Evolutionary conservation across 2,888 invertebrate genomes (phyloP).

Genomic region (Tillus elongatus): DNA sequence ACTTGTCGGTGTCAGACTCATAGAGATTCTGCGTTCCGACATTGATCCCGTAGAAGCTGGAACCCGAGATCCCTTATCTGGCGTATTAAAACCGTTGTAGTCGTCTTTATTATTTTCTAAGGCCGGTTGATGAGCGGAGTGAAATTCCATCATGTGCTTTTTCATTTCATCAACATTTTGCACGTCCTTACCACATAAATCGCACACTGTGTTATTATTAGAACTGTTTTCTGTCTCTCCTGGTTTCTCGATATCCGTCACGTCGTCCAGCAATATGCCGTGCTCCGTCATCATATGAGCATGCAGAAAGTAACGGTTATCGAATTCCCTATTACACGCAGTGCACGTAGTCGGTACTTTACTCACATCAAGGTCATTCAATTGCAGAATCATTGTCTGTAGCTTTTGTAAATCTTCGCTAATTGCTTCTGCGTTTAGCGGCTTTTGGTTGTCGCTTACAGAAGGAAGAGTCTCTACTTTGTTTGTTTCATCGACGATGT

Average conservation of each 20-base stretch:
- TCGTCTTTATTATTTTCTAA: conserved; percentile 30
- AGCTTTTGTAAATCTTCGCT: conserved; percentile 81
- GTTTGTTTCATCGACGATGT: conserved; percentile 29
- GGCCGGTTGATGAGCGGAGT: conserved; percentile 40
- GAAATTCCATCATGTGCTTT: conserved; percentile 60
- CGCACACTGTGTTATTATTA: conserved; percentile 39
- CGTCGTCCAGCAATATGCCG: conserved; percentile 46
- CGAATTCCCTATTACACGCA: conserved; percentile 62
- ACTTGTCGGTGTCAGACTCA: conserved; percentile 60
- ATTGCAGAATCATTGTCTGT: conserved; percentile 82
- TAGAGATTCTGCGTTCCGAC: conserved; percentile 50
- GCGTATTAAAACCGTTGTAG: conserved; percentile 41
- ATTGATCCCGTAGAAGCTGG: conserved; percentile 27
- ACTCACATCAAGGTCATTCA: conserved; percentile 68
- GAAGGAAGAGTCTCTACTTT: conserved; percentile 12
- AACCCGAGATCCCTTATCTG: conserved; percentile 40
- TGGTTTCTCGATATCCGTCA: conserved; percentile 35
- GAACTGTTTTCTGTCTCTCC: conserved; percentile 30
- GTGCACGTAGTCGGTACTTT: conserved; percentile 50
- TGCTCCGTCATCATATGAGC: conserved; percentile 62
- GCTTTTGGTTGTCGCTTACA: conserved; percentile 26
- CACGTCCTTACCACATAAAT: conserved; percentile 41
- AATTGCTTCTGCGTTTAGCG: conserved; percentile 50
- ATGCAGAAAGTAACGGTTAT: conserved; percentile 61
- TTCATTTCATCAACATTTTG: conserved; percentile 55